phyloP scores from a whole-genome alignment of 2,888 invertebrate genomes.

The Machimus atricapillus region DNA sequence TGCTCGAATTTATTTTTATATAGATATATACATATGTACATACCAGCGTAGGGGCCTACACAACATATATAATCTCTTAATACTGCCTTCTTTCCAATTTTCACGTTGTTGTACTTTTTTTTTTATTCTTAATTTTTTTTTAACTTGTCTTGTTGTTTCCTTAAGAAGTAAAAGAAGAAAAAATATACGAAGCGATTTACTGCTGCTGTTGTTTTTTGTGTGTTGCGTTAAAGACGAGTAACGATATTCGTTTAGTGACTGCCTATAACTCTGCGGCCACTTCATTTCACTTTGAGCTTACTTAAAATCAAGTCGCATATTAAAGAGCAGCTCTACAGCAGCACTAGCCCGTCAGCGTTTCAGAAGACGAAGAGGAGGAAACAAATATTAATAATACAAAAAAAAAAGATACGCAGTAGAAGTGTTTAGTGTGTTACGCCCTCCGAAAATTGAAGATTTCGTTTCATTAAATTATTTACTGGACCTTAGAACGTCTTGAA shows the following conservation, averaged over 20 bases:
- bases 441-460: neutral
- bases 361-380: neutral
- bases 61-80: slow-evolving; percentile 23
- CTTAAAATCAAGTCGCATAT: slow-evolving; percentile 41
- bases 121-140: neutral
- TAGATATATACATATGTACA: neutral
- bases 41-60: neutral
- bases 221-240: slow-evolving; percentile 39
- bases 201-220: slow-evolving; percentile 39
- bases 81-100: slow-evolving; percentile 37
- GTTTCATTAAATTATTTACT: slow-evolving; percentile 18
- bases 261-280: slow-evolving; percentile 37
- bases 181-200: neutral
- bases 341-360: neutral
- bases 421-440: slow-evolving; percentile 31
- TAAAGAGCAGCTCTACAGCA: slow-evolving; percentile 32
- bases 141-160: slow-evolving; percentile 6
- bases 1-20: neutral
- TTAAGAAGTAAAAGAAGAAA: neutral
- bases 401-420: slow-evolving; percentile 4
- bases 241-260: slow-evolving; percentile 42
- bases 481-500: neutral
- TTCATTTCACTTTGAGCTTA: slow-evolving; percentile 39
- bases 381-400: neutral
- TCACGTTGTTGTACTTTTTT: slow-evolving; percentile 4